Base-by-base conservation (phyloP, 2,888 invertebrate species). In the Epsilonema sp. region DNA sequence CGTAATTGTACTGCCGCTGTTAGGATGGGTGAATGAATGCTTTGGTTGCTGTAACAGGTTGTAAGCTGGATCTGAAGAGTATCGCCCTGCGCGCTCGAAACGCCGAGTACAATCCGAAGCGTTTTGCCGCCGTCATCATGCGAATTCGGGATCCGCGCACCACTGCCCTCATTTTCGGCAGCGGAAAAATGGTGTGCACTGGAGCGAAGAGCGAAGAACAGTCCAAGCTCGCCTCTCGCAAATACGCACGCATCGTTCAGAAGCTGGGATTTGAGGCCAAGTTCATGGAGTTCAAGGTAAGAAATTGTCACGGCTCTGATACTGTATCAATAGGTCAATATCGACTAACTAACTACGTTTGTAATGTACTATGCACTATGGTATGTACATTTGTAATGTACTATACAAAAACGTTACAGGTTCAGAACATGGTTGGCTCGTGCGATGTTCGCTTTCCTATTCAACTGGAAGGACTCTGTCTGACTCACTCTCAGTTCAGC, bases 111-210 rank as follows among this genome's bases (percentile, higher is more conserved):
- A 97, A 97, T 68, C 94, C 94, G 8, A 94, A 94, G 69, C 80
- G 94, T 61, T 97, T 97, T 73, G 90, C 92, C 44, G 94, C 94
- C 37, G 92, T 97, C 2, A 94, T 97, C 47, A 97, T 97, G 94
- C 68, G 79, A 59, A 79, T 79, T 55, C 75, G 92, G 62, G 92
- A 82, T 44, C 75, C 75, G 0, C 60, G 75, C 45, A 94, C 82
- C 1, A 82, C 82, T 1, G 82, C 82, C 19, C 69, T 83, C 3
- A 82, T 82, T 50, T 82, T 82, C 60, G 79, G 79, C 54, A 80
- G 80, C 11, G 82, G 82, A 1, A 83, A 82, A 70, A 82, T 82
- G 81, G 82, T 82, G 3, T 82, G 82, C 63, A 82, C 82, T 1
- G 82, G 82, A 36, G 82, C 82, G 1, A 82, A 82, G 67, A 80